Percentiles rank a stretch among this genome's conserved stretches.
These are phyloP conservation scores for Pungitius pungitius DNA, from an alignment of 2,113 vertebrate species.

Conservation along the genomic window DNA sequence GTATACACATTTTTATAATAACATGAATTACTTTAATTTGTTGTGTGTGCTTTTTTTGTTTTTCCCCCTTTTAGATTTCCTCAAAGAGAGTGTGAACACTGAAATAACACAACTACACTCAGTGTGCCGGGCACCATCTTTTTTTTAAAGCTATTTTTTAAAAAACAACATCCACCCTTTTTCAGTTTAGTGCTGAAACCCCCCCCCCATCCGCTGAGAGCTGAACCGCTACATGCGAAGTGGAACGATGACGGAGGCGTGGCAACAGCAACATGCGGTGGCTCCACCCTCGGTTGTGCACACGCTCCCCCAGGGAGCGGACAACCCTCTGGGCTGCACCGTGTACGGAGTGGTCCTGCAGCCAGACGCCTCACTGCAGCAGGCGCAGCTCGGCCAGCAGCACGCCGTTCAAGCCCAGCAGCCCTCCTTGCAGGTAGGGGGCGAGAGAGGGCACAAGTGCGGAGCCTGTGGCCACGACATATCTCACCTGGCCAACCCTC, in stretches of 20 bases:
- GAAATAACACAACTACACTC: neutral
- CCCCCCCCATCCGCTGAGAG: slow-evolving; percentile 14
- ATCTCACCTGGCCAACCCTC: slow-evolving; percentile 90
- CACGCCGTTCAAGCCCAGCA: slow-evolving; percentile 80
- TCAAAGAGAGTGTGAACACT: slow-evolving; percentile 25
- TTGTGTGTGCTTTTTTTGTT: slow-evolving; percentile 1
- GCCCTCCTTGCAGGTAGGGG: slow-evolving; percentile 81
- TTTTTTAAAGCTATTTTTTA: neutral
- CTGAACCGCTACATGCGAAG: slow-evolving; percentile 66
- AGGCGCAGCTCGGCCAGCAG: slow-evolving; percentile 86
- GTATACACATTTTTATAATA: neutral
- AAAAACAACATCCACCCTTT: slow-evolving; percentile 29
- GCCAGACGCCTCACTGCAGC: slow-evolving; percentile 84
- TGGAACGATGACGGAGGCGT: slow-evolving; percentile 83
- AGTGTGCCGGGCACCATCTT: neutral
- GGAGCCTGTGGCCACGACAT: slow-evolving; percentile 93
- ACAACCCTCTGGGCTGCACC: slow-evolving; percentile 90
- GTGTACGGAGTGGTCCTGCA: slow-evolving; percentile 95
- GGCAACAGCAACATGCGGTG: slow-evolving; percentile 85
- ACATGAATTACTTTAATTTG: neutral
- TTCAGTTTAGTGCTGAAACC: slow-evolving; percentile 22
- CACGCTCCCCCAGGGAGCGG: slow-evolving; percentile 84
- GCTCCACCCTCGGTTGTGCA: slow-evolving; percentile 88
- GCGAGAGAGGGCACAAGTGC: slow-evolving; percentile 89
- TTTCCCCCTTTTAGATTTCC: slow-evolving; percentile 34